Evolutionary conservation across 2,113 vertebrate genomes (phyloP).

Genomic region (Pardalotus punctatus): DNA sequence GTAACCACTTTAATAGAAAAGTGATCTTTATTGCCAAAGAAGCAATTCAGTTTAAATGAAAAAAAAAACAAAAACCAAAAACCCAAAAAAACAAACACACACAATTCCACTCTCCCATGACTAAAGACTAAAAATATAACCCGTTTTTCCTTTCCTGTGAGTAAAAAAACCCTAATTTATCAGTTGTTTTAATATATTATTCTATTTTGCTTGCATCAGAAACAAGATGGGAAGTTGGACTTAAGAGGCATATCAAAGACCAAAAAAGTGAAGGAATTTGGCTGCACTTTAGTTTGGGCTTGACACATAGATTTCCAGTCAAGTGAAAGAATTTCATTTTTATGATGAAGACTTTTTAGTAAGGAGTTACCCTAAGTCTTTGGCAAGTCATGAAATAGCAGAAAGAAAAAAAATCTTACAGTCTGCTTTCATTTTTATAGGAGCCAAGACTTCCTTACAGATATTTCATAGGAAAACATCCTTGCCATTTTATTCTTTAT

Average conservation of each 20-base stretch:
- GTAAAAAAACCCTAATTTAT: not conserved
- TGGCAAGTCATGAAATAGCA: not conserved
- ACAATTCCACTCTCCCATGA: not conserved
- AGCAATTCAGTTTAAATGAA: not conserved
- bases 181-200: not conserved
- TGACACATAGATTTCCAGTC: not conserved
- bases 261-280: not conserved
- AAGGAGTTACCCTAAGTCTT: not conserved
- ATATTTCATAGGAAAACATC: not conserved
- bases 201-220: not conserved
- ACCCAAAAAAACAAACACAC: not conserved
- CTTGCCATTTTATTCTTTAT: not conserved
- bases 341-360: not conserved
- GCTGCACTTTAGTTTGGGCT: not conserved
- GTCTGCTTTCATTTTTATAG: not conserved
- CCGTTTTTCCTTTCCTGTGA: not conserved
- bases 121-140: not conserved
- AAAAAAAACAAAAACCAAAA: not conserved
- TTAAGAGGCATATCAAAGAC: not conserved
- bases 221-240: not conserved
- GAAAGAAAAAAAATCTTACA: not conserved
- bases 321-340: not conserved
- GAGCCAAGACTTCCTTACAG: not conserved
- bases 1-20: not conserved
- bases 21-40: not conserved